Evolutionary conservation across 2,888 invertebrate genomes (phyloP).

Genomic region (Apotomis betuletana): DNA sequence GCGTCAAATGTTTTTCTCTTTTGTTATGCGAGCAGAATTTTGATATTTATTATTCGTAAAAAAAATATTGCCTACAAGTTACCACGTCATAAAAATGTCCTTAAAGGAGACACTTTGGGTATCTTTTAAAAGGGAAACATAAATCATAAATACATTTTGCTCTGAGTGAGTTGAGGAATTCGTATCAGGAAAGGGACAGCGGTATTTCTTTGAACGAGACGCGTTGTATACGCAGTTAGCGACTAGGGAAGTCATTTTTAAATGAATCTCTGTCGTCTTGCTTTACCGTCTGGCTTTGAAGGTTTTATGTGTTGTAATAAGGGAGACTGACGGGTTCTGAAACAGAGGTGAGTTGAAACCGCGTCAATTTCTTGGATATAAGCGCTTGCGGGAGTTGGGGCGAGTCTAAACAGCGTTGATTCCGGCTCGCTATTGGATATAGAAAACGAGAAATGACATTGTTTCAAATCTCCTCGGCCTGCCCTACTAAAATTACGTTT

Average conservation of each 20-base stretch:
- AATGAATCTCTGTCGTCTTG: background rate
- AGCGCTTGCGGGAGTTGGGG: too few species aligned
- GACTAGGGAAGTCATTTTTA: background rate
- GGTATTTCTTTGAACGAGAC: background rate
- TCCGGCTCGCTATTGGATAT: too few species aligned
- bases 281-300: background rate
- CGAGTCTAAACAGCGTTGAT: too few species aligned
- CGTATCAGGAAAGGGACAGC: constrained; percentile 14
- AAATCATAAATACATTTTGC: constrained; percentile 36
- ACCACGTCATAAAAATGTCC: background rate
- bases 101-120: constrained; percentile 5
- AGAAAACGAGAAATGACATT: too few species aligned
- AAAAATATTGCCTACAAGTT: background rate
- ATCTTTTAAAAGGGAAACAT: constrained; percentile 28
- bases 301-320: background rate
- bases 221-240: background rate
- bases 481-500: too few species aligned
- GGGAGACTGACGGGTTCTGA: too few species aligned
- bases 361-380: too few species aligned
- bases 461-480: too few species aligned
- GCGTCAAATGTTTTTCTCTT: constrained; percentile 5
- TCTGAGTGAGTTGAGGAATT: constrained; percentile 28
- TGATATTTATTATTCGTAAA: constrained; percentile 13
- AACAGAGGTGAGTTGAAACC: too few species aligned
- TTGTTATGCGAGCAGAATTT: constrained; percentile 8